Percentiles rank a stretch among this genome's conserved stretches.
Evolutionary conservation across 2,797 vertebrate species (phyloP).

Genomic region (Anisognathus igniventris): DNA sequence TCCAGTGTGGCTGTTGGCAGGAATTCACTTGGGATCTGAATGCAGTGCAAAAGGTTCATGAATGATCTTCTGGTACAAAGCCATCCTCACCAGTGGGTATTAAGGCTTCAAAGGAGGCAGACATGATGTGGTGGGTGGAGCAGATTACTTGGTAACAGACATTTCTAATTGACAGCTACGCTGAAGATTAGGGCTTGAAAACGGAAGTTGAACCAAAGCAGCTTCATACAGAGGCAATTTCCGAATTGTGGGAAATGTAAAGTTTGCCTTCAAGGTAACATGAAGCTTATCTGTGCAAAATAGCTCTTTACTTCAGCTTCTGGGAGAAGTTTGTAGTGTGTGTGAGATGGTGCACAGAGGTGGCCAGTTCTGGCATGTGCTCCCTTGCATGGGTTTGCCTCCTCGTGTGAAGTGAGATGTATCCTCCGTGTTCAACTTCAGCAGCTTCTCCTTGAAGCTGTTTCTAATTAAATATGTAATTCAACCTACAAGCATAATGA

Average conservation of each 20-base stretch:
- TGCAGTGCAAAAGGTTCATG: not conserved
- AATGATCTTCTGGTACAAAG: not conserved
- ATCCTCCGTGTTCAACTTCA: not conserved
- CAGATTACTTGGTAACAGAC: not conserved
- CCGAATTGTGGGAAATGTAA: not conserved
- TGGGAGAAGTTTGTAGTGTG: not conserved
- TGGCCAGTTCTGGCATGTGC: not conserved
- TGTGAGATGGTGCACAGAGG: not conserved
- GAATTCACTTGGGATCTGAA: not conserved
- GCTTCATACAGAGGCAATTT: not conserved
- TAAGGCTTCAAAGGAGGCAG: not conserved
- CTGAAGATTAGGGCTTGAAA: not conserved
- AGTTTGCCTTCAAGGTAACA: not conserved
- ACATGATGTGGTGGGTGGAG: fast-evolving
- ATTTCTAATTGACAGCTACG: not conserved
- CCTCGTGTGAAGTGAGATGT: not conserved
- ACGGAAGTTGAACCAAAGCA: not conserved
- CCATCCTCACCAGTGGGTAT: not conserved
- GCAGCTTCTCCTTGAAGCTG: not conserved
- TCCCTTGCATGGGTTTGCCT: not conserved
- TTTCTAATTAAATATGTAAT: not conserved
- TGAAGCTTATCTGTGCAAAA: not conserved
- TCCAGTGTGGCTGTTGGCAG: not conserved
- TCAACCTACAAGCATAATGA: not conserved
- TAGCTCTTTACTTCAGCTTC: not conserved